These are phyloP conservation scores for Hirtodrosophila confusa DNA, from an alignment of 2,888 invertebrate genomes.

Conservation along the genomic window DNA sequence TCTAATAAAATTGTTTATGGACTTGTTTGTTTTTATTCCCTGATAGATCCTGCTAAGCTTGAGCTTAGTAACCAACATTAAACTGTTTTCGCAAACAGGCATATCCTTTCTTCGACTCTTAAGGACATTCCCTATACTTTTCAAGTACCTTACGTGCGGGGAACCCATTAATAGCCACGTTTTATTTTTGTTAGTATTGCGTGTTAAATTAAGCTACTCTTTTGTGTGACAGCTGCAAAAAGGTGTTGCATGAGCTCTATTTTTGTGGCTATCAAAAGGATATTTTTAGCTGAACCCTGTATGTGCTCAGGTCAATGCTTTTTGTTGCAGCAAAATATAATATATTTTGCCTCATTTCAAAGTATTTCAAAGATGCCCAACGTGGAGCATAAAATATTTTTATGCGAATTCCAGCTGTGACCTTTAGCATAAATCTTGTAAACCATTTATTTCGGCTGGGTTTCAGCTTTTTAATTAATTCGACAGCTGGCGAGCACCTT, in stretches of 20 bases:
- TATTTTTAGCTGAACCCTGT: constrained; percentile 35
- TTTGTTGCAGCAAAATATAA: constrained; percentile 80
- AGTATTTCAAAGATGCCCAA: constrained; percentile 8
- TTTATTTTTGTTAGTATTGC: constrained; percentile 48
- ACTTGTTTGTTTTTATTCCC: too few species aligned
- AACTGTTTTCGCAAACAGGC: too few species aligned
- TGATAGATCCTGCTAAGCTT: too few species aligned
- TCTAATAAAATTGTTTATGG: too few species aligned
- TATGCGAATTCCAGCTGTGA: constrained; percentile 42
- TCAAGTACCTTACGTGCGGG: constrained; percentile 33
- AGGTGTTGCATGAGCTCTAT: constrained; percentile 31
- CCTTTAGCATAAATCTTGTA: constrained; percentile 59
- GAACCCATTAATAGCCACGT: constrained; percentile 42
- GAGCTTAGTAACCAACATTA: too few species aligned
- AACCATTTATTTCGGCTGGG: constrained; percentile 56
- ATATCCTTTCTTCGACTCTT: too few species aligned
- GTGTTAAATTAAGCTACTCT: constrained; percentile 59
- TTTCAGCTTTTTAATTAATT: constrained; percentile 70
- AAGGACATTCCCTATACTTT: not conserved
- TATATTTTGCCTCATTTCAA: constrained; percentile 36
- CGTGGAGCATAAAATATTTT: constrained; percentile 39
- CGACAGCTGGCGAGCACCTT: constrained; percentile 36
- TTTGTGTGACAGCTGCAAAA: constrained; percentile 43
- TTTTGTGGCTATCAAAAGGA: constrained; percentile 31
- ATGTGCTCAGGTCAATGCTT: constrained; percentile 73